Base-by-base conservation (phyloP, 2,113 vertebrate species). In the Bettongia penicillata region DNA sequence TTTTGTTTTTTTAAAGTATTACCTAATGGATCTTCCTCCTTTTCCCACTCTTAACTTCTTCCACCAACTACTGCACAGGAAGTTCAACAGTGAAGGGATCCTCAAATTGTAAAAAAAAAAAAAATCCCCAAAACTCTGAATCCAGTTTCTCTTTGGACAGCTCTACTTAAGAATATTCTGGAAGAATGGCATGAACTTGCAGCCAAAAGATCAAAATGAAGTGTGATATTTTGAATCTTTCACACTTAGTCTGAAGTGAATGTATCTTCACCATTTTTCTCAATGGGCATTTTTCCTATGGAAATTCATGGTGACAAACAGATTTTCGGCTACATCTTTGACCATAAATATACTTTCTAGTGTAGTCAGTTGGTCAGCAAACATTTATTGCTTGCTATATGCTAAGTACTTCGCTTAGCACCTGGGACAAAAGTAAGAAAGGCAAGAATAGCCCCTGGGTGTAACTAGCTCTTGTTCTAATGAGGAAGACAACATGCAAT, bases 371-470 rank as follows among this genome's bases (percentile, higher is more conserved):
- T 16, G n/a, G 3, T 77, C 14, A 77, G 12, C 3, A 77, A 77
- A 1, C 31, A 77, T 77, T 77, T n/a, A n/a, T 16, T 37, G 55
- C 37, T 37, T 68, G 4, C 31, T 77, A 77, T 68, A 37, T 68
- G 28, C 28, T 37, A 68, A 10, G 57, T 68, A 68, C 26, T 31
- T 1, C 3, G 57, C 28, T 68, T 57, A 57, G 31, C 28, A 37
- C 11, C 14, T 68, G 57, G 28, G 28, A n/a, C 19, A n/a, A 1
- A 77, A 77, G n/a, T n/a, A n/a, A 77, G 61, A 77, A 77, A n/a
- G 5, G 31, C 31, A 77, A 77, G n/a, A 77, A n/a, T 2, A 77
- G 14, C 0, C 37, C 16, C 0, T 19, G 3, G 1, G 0, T 4
- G 0, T 19, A 77, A n/a, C 37, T 77, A n/a, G 37, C 37, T 77